These are phyloP conservation scores for Lerista edwardsae DNA, from an alignment of 2,797 vertebrate species.

Conservation along the genomic window DNA sequence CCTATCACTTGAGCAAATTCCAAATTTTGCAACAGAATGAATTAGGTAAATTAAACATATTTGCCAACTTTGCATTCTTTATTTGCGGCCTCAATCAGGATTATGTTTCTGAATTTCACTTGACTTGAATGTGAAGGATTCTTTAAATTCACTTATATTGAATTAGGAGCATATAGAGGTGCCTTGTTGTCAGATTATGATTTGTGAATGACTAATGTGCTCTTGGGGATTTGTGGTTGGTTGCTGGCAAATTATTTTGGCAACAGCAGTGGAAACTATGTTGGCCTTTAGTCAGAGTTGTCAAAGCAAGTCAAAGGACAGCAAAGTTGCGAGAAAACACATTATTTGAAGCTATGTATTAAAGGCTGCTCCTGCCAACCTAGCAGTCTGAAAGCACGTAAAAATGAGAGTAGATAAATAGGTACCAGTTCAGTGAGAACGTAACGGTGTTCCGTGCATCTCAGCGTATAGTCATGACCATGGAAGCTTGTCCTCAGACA, in stretches of 20 bases:
- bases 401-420: too few relatives aligned
- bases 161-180: neutral
- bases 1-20: too few relatives aligned
- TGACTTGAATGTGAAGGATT: neutral
- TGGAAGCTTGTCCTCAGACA: too few relatives aligned
- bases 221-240: conserved; percentile 17
- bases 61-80: too few relatives aligned
- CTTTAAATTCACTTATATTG: neutral
- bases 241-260: neutral
- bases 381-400: too few relatives aligned
- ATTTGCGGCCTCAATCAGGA: neutral
- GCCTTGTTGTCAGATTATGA: neutral
- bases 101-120: neutral
- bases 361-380: too few relatives aligned
- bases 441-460: too few relatives aligned
- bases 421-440: too few relatives aligned
- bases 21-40: too few relatives aligned
- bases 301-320: conserved; percentile 4
- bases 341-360: neutral
- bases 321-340: neutral
- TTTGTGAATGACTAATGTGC: conserved; percentile 20
- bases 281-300: neutral
- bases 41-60: too few relatives aligned
- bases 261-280: conserved; percentile 7
- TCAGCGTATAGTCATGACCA: too few relatives aligned